Conservation (phyloP, 2,888 invertebrate species). For the Anarsia innoxiella region DNA sequence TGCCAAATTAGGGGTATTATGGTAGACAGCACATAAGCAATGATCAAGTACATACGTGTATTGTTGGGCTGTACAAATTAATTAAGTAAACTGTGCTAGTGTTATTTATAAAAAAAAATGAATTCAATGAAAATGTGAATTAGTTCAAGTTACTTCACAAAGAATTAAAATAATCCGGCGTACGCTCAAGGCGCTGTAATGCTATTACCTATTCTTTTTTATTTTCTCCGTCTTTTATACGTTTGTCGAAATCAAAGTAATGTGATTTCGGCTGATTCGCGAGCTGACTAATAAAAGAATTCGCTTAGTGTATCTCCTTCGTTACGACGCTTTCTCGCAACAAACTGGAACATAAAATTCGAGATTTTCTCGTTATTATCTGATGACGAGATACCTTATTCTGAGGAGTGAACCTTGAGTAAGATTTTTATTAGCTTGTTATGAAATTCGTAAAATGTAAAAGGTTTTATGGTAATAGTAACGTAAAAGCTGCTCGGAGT, state of each 20-base stretch:
- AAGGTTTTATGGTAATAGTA: too few relatives aligned
- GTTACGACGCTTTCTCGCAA: constrained; percentile 8
- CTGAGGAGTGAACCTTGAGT: constrained; percentile 3
- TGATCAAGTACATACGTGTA: too few relatives aligned
- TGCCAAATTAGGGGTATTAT: too few relatives aligned
- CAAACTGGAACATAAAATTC: neutral
- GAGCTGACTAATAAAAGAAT: constrained; percentile 34
- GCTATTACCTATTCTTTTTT: constrained; percentile 12
- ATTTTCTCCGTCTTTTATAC: constrained; percentile 10
- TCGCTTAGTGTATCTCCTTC: constrained; percentile 29
- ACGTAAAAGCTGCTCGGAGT: too few relatives aligned
- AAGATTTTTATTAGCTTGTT: constrained; percentile 6
- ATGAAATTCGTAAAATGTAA: constrained; percentile 2
- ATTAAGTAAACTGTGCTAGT: too few relatives aligned
- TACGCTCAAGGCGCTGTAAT: too few relatives aligned
- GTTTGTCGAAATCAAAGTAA: constrained; percentile 38
- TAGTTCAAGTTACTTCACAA: too few relatives aligned
- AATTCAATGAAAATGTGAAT: too few relatives aligned
- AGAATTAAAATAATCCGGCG: too few relatives aligned
- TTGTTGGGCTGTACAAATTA: too few relatives aligned
- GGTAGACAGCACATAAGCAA: too few relatives aligned
- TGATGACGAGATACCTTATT: constrained; percentile 7
- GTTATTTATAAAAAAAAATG: too few relatives aligned
- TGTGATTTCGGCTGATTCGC: constrained; percentile 46
- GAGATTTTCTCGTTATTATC: constrained; percentile 5